Conservation (phyloP, 2,113 vertebrate species). For the Peromyscus leucopus region DNA sequence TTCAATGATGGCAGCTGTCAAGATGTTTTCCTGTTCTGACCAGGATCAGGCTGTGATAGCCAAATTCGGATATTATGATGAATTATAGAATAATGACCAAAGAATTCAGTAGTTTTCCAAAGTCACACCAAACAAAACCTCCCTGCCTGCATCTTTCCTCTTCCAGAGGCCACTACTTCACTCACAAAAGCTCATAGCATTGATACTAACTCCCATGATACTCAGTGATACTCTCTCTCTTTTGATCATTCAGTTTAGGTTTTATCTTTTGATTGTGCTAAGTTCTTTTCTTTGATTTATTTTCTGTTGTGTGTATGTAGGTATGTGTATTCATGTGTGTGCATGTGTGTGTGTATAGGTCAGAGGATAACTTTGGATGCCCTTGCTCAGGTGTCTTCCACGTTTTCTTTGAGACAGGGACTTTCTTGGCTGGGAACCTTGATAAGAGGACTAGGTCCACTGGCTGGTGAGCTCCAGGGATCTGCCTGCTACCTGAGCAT, state of each 20-base stretch:
- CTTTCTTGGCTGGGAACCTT: neutral
- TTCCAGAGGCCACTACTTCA: neutral
- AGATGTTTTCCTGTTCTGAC: neutral
- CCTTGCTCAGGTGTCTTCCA: neutral
- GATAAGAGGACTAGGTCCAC: neutral
- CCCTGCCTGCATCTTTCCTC: neutral
- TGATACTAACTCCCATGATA: neutral
- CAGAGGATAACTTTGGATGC: neutral
- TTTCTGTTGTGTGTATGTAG: neutral
- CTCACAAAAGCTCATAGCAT: neutral
- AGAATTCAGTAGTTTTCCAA: neutral
- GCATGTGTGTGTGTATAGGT: neutral
- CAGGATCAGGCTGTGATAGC: neutral
- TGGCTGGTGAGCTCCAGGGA: neutral
- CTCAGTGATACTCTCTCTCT: neutral
- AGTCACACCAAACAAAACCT: neutral
- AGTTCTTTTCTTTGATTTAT: neutral
- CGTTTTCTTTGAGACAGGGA: neutral
- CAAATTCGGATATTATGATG: neutral
- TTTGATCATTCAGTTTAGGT: neutral
- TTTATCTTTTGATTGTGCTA: neutral
- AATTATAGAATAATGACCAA: neutral
- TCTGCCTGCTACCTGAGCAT: neutral
- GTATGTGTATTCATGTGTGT: neutral
- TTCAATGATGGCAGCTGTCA: neutral